Evolutionary conservation across 2,888 invertebrate genomes (phyloP).

Genomic region (Apantesis nais): DNA sequence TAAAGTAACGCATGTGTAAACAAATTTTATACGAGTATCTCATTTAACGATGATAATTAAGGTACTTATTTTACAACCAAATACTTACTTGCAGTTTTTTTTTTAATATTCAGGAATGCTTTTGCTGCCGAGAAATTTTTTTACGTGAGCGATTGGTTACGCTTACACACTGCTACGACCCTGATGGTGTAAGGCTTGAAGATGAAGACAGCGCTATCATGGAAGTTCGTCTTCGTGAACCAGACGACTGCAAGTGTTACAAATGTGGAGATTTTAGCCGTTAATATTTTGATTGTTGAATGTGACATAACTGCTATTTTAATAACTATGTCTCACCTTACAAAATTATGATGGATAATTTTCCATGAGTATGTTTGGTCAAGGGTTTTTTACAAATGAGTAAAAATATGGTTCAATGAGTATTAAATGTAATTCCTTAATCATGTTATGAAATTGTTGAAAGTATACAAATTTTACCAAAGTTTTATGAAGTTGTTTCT

Average conservation of each 20-base stretch:
- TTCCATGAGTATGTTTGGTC: slow-evolving; percentile 10
- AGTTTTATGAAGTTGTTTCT: slow-evolving; percentile 22
- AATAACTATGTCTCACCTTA: neutral
- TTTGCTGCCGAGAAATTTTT: slow-evolving; percentile 95
- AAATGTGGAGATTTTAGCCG: slow-evolving; percentile 95
- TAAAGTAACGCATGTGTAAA: neutral
- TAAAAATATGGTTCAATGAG: neutral
- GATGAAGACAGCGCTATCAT: slow-evolving; percentile 89
- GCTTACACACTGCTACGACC: slow-evolving; percentile 94
- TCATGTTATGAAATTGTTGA: slow-evolving; percentile 21
- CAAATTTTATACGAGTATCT: neutral
- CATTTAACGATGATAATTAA: neutral
- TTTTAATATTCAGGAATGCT: slow-evolving; percentile 92
- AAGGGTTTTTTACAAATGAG: slow-evolving; percentile 12
- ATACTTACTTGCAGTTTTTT: neutral
- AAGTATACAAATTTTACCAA: slow-evolving; percentile 37
- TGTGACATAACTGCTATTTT: neutral
- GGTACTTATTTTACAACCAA: neutral
- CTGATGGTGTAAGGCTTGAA: slow-evolving; percentile 92
- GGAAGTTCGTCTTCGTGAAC: slow-evolving; percentile 94
- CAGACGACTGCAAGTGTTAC: slow-evolving; percentile 95
- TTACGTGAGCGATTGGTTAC: slow-evolving; percentile 92
- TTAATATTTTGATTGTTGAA: slow-evolving; percentile 60
- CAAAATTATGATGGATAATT: neutral
- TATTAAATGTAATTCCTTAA: neutral